Evolutionary conservation across 2,113 vertebrate genomes (phyloP).

Genomic region (Clarias magur): DNA sequence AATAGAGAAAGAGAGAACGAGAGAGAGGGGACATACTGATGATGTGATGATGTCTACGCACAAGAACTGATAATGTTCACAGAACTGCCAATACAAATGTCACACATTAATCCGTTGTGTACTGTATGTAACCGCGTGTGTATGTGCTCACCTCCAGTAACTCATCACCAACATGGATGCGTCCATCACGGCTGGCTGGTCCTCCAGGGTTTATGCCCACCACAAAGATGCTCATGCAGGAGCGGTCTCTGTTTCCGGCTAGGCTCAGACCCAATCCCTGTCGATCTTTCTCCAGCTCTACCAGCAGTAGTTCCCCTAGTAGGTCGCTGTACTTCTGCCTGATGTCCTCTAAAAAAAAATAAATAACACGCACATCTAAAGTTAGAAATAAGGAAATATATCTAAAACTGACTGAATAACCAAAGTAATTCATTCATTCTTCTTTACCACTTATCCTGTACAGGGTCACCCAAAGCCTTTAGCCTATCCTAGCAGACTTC

Average conservation of each 20-base stretch:
- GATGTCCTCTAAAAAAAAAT: constrained; percentile 83
- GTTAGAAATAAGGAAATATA: too few relatives aligned
- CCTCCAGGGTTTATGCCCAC: constrained; percentile 89
- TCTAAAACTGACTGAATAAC: background rate
- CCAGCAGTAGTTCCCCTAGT: constrained; percentile 85
- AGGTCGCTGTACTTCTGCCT: constrained; percentile 91
- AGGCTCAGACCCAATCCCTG: constrained; percentile 93
- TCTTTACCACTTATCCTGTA: too few relatives aligned
- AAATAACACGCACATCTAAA: background rate
- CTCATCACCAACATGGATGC: constrained; percentile 86
- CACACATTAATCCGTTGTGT: background rate
- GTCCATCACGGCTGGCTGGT: constrained; percentile 81
- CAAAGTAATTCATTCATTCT: too few relatives aligned
- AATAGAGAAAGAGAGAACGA: background rate
- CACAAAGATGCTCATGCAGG: constrained; percentile 91
- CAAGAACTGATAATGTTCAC: constrained; percentile 3
- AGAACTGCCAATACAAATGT: background rate
- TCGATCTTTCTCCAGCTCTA: constrained; percentile 94
- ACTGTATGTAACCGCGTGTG: background rate
- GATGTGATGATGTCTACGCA: background rate
- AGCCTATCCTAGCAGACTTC: too few relatives aligned
- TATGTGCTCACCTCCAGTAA: constrained; percentile 84
- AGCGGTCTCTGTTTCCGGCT: constrained; percentile 91
- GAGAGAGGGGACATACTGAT: constrained; percentile 8
- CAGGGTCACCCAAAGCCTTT: too few relatives aligned